Percentiles rank a stretch among this genome's conserved stretches.
These are phyloP conservation scores for Polia nebulosa DNA, from an alignment of 2,888 invertebrate genomes.

Conservation along the genomic window DNA sequence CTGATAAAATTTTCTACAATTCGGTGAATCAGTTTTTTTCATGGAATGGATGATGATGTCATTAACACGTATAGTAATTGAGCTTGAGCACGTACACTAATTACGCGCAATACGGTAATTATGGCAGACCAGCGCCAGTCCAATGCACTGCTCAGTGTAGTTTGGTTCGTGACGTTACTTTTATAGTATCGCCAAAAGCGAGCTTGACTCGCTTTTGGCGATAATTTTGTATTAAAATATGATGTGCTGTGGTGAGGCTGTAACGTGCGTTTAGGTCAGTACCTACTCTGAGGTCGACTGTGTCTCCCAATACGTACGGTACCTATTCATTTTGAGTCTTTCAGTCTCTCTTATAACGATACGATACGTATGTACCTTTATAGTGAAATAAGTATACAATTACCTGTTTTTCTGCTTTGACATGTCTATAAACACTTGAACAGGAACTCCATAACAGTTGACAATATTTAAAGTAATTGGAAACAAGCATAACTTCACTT, in stretches of 20 bases:
- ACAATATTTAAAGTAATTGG: constrained; percentile 93
- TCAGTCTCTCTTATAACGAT: neutral
- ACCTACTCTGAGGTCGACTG: too few species aligned
- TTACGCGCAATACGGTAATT: too few species aligned
- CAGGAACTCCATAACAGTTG: constrained; percentile 91
- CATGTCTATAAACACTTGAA: constrained; percentile 92
- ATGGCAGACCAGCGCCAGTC: neutral
- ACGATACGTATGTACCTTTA: neutral
- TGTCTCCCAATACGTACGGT: too few species aligned
- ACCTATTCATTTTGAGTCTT: neutral
- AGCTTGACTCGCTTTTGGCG: neutral
- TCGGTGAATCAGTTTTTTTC: too few species aligned
- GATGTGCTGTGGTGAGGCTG: neutral
- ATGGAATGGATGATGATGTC: too few species aligned
- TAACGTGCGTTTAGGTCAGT: neutral
- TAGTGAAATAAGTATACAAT: constrained; percentile 33
- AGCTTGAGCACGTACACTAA: too few species aligned
- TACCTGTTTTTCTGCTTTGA: constrained; percentile 91
- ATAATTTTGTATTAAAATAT: neutral
- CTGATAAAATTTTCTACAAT: too few species aligned
- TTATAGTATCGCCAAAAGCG: too few species aligned
- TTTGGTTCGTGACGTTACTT: neutral
- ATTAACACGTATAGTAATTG: neutral
- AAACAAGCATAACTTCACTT: constrained; percentile 92
- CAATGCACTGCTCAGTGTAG: neutral